Percentiles rank a stretch among this genome's conserved stretches.
Evolutionary conservation across 2,797 vertebrate genomes (phyloP).

Genomic region (Enteromius paludinosus): DNA sequence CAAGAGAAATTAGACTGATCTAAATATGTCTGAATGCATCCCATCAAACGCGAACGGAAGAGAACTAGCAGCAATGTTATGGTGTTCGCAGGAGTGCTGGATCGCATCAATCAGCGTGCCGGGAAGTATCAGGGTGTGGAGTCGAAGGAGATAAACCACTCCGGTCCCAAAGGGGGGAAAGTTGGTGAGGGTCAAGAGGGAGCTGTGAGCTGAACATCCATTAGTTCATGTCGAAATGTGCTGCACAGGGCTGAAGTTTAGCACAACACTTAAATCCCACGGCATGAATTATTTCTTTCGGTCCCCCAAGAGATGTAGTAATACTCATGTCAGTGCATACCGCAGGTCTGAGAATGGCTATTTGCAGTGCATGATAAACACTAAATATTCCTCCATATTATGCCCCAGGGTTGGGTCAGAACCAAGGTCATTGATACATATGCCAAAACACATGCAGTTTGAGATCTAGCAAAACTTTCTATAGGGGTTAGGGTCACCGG

Average conservation of each 20-base stretch:
- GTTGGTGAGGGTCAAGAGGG: conserved; percentile 43
- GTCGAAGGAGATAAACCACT: background rate
- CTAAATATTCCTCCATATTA: conserved; percentile 15
- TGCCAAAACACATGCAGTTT: background rate
- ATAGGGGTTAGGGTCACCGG: background rate
- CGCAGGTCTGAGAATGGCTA: background rate
- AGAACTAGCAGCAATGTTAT: conserved; percentile 40
- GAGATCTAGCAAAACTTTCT: background rate
- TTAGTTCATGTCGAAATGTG: conserved; percentile 47
- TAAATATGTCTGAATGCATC: conserved; percentile 62
- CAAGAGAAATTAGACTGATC: conserved; percentile 43
- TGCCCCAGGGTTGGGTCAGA: background rate
- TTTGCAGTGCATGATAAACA: conserved; percentile 7
- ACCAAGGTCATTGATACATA: background rate
- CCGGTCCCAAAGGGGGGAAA: conserved; percentile 3
- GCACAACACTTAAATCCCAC: conserved; percentile 22
- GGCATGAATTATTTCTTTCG: conserved; percentile 29
- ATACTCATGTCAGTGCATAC: conserved; percentile 14
- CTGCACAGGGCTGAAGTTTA: background rate
- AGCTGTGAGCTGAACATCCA: conserved; percentile 36
- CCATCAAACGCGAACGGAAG: conserved; percentile 25
- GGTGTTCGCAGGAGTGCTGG: conserved; percentile 1
- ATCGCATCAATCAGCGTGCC: background rate
- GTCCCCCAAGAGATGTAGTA: background rate
- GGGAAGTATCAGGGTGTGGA: background rate